Percentiles rank a stretch among this genome's conserved stretches.
Conservation (phyloP, 2,797 vertebrate genomes). For the Masticophis lateralis region DNA sequence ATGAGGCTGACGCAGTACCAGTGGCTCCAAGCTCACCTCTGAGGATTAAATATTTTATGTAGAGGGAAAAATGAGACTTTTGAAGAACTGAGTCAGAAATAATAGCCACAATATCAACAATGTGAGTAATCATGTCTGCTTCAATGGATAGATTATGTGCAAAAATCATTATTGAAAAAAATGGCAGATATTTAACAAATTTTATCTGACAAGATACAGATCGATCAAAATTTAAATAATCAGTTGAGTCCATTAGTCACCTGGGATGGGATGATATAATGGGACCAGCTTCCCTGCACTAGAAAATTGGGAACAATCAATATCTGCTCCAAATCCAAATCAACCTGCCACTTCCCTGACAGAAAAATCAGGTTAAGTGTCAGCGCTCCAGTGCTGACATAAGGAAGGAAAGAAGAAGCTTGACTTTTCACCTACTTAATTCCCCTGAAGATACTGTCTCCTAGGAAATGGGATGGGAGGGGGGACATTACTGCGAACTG, state of each 20-base stretch:
- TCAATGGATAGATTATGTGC: not conserved
- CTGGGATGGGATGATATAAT: not conserved
- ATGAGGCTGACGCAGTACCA: too few relatives aligned
- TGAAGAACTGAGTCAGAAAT: not conserved
- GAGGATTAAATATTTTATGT: not conserved
- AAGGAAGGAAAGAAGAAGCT: too few relatives aligned
- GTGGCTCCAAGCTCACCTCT: too few relatives aligned
- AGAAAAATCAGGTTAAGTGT: not conserved
- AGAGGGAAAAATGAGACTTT: not conserved
- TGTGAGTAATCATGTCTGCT: not conserved
- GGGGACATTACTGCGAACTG: too few relatives aligned
- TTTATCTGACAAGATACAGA: not conserved
- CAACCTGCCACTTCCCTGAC: not conserved
- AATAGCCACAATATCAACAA: not conserved
- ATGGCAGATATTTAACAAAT: not conserved
- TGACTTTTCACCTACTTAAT: too few relatives aligned
- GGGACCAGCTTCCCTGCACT: too few relatives aligned
- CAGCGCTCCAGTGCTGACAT: too few relatives aligned
- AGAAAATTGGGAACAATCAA: not conserved
- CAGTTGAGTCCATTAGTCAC: not conserved
- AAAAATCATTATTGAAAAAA: not conserved
- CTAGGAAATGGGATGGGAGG: too few relatives aligned
- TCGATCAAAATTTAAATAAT: not conserved
- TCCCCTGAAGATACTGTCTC: too few relatives aligned
- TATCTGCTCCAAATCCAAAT: not conserved